These are phyloP conservation scores for Melanotus villosus DNA, from an alignment of 2,888 invertebrate genomes.

Conservation along the genomic window DNA sequence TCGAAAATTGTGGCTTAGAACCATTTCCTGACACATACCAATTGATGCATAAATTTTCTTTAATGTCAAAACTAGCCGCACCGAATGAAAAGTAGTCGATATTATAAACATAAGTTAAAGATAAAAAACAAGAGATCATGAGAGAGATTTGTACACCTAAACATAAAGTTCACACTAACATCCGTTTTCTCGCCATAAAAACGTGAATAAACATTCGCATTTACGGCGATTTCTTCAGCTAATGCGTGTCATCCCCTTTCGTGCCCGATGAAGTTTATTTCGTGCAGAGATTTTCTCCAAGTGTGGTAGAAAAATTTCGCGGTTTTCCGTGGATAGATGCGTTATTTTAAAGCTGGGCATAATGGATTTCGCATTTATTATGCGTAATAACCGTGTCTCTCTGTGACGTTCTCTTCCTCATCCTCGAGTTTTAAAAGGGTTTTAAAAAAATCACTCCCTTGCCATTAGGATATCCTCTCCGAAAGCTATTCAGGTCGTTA, in stretches of 20 bases:
- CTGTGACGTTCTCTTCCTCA: background rate
- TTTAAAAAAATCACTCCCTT: constrained; percentile 3
- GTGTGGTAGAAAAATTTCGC: constrained; percentile 22
- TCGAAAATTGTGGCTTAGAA: background rate
- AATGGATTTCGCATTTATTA: constrained; percentile 35
- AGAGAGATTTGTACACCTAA: constrained; percentile 12
- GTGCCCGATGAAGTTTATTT: constrained; percentile 25
- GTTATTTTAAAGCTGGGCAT: constrained; percentile 12
- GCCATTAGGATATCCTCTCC: background rate
- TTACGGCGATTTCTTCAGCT: constrained; percentile 12
- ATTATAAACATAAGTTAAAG: constrained; percentile 14
- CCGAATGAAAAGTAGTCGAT: constrained; percentile 15
- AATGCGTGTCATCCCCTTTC: constrained; percentile 23
- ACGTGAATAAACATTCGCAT: constrained; percentile 36
- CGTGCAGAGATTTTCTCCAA: constrained; percentile 23
- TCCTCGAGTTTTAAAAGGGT: constrained; percentile 23
- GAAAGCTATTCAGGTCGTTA: background rate
- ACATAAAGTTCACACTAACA: constrained; percentile 40
- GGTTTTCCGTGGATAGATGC: constrained; percentile 15
- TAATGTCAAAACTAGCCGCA: background rate
- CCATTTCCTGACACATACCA: background rate
- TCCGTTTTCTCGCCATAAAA: constrained; percentile 39
- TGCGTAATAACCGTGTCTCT: constrained; percentile 11
- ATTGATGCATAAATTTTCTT: constrained; percentile 13
- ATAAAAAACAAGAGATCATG: constrained; percentile 25